These are phyloP conservation scores for Rhadinocentrus ornatus DNA, from an alignment of 2,797 vertebrate species.

Conservation along the genomic window DNA sequence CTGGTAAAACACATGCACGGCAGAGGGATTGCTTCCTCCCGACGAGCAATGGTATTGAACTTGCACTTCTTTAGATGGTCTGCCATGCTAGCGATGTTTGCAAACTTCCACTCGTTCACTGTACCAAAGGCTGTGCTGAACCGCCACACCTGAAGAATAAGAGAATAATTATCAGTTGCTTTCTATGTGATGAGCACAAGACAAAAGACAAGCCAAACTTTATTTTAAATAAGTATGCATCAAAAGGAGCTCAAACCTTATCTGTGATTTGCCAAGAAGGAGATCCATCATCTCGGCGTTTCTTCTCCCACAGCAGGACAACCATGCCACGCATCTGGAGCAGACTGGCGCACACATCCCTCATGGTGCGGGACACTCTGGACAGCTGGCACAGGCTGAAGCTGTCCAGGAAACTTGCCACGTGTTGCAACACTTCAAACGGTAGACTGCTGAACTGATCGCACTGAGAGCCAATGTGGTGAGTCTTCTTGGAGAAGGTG, in stretches of 20 bases:
- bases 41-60: slow-evolving; percentile 90
- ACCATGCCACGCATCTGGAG: slow-evolving; percentile 98
- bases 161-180: background rate
- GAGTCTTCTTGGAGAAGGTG: slow-evolving; percentile 68
- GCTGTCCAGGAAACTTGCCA: slow-evolving; percentile 94
- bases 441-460: slow-evolving; percentile 94
- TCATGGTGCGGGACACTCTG: slow-evolving; percentile 93
- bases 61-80: slow-evolving; percentile 98
- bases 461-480: slow-evolving; percentile 75
- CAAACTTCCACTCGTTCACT: slow-evolving; percentile 98
- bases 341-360: slow-evolving; percentile 94
- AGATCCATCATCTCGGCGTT: slow-evolving; percentile 85
- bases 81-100: slow-evolving; percentile 97
- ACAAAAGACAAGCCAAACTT: background rate
- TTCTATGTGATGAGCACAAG: background rate
- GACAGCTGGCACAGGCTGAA: slow-evolving; percentile 98
- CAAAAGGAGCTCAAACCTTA: slow-evolving; percentile 82
- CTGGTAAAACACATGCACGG: slow-evolving; percentile 98
- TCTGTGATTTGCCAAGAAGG: slow-evolving; percentile 96
- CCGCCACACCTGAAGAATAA: slow-evolving; percentile 89
- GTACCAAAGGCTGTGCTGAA: slow-evolving; percentile 99
- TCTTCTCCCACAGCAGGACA: slow-evolving; percentile 95
- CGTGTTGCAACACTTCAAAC: slow-evolving; percentile 94
- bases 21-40: slow-evolving; percentile 93
- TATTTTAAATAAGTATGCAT: background rate